Conservation (phyloP, 2,797 vertebrate species). For the Euthynnus affinis region DNA sequence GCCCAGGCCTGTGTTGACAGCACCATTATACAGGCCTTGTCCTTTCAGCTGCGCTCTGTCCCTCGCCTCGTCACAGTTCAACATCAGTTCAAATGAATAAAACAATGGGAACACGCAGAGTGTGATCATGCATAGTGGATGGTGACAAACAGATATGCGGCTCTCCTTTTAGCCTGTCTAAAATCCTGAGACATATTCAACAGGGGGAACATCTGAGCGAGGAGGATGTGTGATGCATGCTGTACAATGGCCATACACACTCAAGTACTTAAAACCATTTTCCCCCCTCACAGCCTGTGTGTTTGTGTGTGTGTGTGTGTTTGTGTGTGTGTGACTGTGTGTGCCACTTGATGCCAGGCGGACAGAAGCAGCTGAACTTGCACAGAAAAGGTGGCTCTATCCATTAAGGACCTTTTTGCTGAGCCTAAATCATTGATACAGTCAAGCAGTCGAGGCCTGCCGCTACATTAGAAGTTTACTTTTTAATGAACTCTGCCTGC, state of each 20-base stretch:
- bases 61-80: slow-evolving; percentile 23
- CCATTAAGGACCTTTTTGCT: slow-evolving; percentile 75
- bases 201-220: slow-evolving; percentile 33
- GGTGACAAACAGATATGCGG: slow-evolving; percentile 70
- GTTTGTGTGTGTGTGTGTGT: slow-evolving; percentile 42
- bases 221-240: slow-evolving; percentile 47
- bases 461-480: slow-evolving; percentile 78
- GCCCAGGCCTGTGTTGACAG: slow-evolving; percentile 24
- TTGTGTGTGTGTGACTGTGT: slow-evolving; percentile 38
- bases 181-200: slow-evolving; percentile 56
- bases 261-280: slow-evolving; percentile 63
- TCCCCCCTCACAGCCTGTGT: slow-evolving; percentile 37
- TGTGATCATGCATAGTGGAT: slow-evolving; percentile 70
- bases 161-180: slow-evolving; percentile 51
- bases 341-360: slow-evolving; percentile 57
- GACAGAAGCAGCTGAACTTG: slow-evolving; percentile 55
- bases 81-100: slow-evolving; percentile 64
- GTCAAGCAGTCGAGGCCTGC: slow-evolving; percentile 60
- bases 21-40: slow-evolving; percentile 23
- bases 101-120: slow-evolving; percentile 48
- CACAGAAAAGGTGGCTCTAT: slow-evolving; percentile 65
- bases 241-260: slow-evolving; percentile 55
- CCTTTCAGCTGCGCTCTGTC: slow-evolving; percentile 39
- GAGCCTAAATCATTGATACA: slow-evolving; percentile 82
- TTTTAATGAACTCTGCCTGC: slow-evolving; percentile 78